Percentiles rank a stretch among this genome's conserved stretches.
These are phyloP conservation scores for Archivesica marissinica DNA, from an alignment of 1,140 invertebrate species.

Conservation along the genomic window DNA sequence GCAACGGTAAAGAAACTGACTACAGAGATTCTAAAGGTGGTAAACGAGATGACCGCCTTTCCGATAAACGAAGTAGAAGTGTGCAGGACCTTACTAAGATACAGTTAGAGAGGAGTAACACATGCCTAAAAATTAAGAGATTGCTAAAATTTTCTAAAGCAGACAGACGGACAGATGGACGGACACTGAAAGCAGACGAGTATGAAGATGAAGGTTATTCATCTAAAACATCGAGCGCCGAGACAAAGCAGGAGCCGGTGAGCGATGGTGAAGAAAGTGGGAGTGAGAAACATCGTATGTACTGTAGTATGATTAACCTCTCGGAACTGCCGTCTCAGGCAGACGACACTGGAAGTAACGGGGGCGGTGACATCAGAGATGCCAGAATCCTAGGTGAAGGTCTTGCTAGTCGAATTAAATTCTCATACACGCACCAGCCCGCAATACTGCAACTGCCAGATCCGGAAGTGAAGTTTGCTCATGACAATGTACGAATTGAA, in stretches of 20 bases:
- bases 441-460: slow-evolving; percentile 50
- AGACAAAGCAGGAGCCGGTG: neutral
- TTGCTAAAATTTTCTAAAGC: slow-evolving; percentile 43
- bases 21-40: neutral
- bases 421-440: slow-evolving; percentile 50
- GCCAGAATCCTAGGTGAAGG: slow-evolving; percentile 1
- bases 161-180: too few species aligned
- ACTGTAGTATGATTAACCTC: slow-evolving; percentile 54
- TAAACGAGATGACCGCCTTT: neutral
- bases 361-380: neutral
- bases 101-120: slow-evolving; percentile 37
- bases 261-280: slow-evolving; percentile 25
- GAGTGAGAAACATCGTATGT: slow-evolving; percentile 16
- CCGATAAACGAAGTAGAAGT: slow-evolving; percentile 8
- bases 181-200: slow-evolving; percentile 21
- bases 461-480: slow-evolving; percentile 24
- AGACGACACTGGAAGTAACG: neutral
- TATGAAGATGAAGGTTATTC: slow-evolving; percentile 60
- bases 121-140: slow-evolving; percentile 40
- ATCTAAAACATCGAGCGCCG: slow-evolving; percentile 60
- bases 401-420: slow-evolving; percentile 13
- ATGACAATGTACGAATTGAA: slow-evolving; percentile 29
- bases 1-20: neutral
- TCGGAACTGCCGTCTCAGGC: slow-evolving; percentile 37
- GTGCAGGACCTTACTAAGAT: slow-evolving; percentile 5